phyloP scores from a whole-genome alignment of 1,140 invertebrate species.

The Cotesia glomerata region DNA sequence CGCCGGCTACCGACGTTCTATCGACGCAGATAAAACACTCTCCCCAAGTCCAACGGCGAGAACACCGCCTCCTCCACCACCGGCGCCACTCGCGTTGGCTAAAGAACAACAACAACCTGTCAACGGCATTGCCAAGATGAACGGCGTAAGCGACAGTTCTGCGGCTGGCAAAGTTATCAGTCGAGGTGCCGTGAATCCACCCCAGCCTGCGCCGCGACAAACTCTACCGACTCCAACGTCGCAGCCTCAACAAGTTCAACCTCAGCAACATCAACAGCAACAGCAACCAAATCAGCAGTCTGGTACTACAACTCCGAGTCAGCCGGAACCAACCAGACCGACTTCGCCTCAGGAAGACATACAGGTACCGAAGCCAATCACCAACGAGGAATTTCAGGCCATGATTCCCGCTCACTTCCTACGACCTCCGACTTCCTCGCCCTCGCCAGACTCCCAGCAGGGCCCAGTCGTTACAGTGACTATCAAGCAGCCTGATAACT shows the following conservation, averaged over 20 bases:
- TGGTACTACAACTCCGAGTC: conserved; percentile 38
- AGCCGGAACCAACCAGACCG: conserved; percentile 38
- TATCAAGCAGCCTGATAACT: conserved; percentile 73
- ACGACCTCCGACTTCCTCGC: conserved; percentile 66
- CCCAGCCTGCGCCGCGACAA: conserved; percentile 58
- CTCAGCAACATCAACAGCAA: conserved; percentile 25
- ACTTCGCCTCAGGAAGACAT: conserved; percentile 56
- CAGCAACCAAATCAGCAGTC: conserved; percentile 26
- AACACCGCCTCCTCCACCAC: conserved; percentile 44
- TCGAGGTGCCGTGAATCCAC: conserved; percentile 34
- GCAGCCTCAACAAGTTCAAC: conserved; percentile 32
- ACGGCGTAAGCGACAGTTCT: conserved; percentile 49
- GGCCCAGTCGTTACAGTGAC: conserved; percentile 72
- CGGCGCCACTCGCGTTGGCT: conserved; percentile 28
- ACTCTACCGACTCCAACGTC: conserved; percentile 26
- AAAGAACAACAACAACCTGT: conserved; percentile 39
- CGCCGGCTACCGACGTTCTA: conserved; percentile 67
- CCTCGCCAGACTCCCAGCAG: conserved; percentile 59
- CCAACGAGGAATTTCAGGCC: conserved; percentile 90
- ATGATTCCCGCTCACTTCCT: conserved; percentile 91
- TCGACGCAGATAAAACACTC: conserved; percentile 62
- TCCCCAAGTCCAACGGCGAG: conserved; percentile 51
- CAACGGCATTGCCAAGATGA: conserved; percentile 57
- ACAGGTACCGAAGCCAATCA: conserved; percentile 80
- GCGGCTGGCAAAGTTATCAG: conserved; percentile 25